Base-by-base conservation (phyloP, 2,888 invertebrate genomes). In the Stenchaetothrips biformis region DNA sequence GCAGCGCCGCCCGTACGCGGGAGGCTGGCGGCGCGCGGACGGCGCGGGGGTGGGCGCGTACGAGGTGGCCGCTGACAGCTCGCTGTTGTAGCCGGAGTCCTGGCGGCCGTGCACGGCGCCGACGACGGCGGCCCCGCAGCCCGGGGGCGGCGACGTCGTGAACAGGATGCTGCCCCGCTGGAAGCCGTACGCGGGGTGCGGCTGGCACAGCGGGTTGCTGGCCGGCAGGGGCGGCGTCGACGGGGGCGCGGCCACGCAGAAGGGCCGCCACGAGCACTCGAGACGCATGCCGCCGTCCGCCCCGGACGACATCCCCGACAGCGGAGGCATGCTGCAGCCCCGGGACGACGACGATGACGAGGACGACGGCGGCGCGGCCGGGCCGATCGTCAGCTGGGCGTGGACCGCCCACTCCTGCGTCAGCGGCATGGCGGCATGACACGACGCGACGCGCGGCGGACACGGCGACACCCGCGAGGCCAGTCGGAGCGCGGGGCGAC, bases 341-440 rank as follows among this genome's bases (percentile, higher is more conserved):
- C 13, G 86, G 83, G 83, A 88, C 83, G 82, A 86, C 84, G 84
- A 88, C 86, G 7, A 88, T 87, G 83, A 88, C 87, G 78, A 84
- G 83, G 83, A 84, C 82, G 49, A 37, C 37, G 37, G 37, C 37
- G 37, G 37, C 37, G 37, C 37, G 37, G 59, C 59, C 82, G 90
- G 91, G 74, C 90, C 89, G 80, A 91, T 89, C 16, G 91, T 92
- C 82, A 92, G 88, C 84, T 92, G 92, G 80, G 91, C 94, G 85
- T 89, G 92, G 84, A 92, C 90, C 62, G 91, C 90, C 92, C 92
- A 92, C 85, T 92, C 91, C 82, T 90, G 90, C 47, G 89, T 88
- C 67, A 88, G 67, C 67, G 67, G 67, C 67, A 74, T 74, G 21
- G 25, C 25, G 79, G 80, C 78, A 37, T 81, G 82, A 37, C 49